phyloP scores from a whole-genome alignment of 2,888 invertebrate genomes.

The Lochmaea crataegi region DNA sequence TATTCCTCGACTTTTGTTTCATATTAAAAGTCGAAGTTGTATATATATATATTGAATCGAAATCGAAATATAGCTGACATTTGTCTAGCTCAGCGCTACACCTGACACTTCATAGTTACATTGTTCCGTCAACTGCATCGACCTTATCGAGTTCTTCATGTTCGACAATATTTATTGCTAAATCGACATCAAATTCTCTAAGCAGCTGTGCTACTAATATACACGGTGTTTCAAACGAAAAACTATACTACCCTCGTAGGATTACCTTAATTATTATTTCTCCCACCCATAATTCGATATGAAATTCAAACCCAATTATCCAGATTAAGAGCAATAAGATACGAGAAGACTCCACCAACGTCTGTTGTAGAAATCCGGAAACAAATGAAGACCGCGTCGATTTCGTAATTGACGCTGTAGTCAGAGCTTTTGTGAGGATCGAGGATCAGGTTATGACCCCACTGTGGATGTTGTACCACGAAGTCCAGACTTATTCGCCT shows the following conservation, averaged over 20 bases:
- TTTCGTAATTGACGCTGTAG: slow-evolving; percentile 43
- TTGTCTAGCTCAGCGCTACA: slow-evolving; percentile 55
- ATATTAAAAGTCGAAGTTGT: slow-evolving; percentile 52
- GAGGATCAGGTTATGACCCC: slow-evolving; percentile 64
- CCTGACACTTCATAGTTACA: slow-evolving; percentile 58
- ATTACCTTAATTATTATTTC: too few relatives aligned
- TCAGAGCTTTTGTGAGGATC: slow-evolving; percentile 39
- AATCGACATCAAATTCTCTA: slow-evolving; percentile 3
- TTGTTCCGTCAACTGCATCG: slow-evolving; percentile 57
- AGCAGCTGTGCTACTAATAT: slow-evolving; percentile 8
- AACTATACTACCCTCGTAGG: not conserved
- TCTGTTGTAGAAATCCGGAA: slow-evolving; percentile 35
- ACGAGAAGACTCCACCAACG: slow-evolving; percentile 19
- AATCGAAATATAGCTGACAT: slow-evolving; percentile 57
- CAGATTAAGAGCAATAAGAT: slow-evolving; percentile 39
- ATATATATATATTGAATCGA: slow-evolving; percentile 49
- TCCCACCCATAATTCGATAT: slow-evolving; percentile 20
- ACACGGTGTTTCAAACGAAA: not conserved
- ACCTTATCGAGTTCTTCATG: slow-evolving; percentile 29
- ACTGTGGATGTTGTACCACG: slow-evolving; percentile 37
- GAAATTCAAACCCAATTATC: slow-evolving; percentile 44
- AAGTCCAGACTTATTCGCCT: slow-evolving; percentile 30
- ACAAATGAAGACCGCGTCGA: slow-evolving; percentile 41
- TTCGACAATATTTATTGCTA: slow-evolving; percentile 23
- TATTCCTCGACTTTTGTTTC: slow-evolving; percentile 41